Evolutionary conservation across 2,797 vertebrate species (phyloP), one percentile per base, ranked within the genome.

Genomic region (Epinephelus malabaricus): DNA sequence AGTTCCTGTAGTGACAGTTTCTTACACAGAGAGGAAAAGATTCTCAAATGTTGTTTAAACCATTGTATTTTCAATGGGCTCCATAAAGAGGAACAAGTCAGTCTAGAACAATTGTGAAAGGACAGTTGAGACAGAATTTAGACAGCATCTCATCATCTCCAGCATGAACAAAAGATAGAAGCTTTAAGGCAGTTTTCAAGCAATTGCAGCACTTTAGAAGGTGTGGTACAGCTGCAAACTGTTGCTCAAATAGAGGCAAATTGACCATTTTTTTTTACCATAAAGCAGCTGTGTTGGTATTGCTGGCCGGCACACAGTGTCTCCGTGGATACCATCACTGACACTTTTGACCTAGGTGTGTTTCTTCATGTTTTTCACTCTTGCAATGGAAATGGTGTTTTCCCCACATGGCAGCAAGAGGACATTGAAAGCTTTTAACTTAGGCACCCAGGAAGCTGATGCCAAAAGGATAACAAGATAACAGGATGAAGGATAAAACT

Each of bases 381-480:
- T 45, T 66, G 40, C 43, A 53, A 7, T 30, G 21, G 61, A 56
- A 49, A 13, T 50, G 19, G 5, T 58, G n/a, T 58, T 21, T 62
- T 56, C 21, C 55, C 51, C 45, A 27, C 51, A 46, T 8, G 50
- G 62, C 60, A 61, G 65, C 19, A 55, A 53, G 27, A 19, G 19
- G 34, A 61, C 73, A 66, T 8, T 43, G 46, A 61, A 71, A 71
- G 61, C 61, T 66, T 76, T 74, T 60, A 66, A 21, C 54, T 18
- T 12, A 54, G 67, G 21, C 40, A 18, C 49, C 63, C 9, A 2
- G 12, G 34, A 54, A 61, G 46, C 47, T 12, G 62, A 65, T 51
- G 19, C 15, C 72, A 66, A 66, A 64, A 34, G 45, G 49, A 61
- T 54, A 67, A 73, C 40, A 66, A 25, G 34, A 34, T 34, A 34